Base-by-base conservation (phyloP, 2,113 vertebrate genomes). In the Sialia sialis region DNA sequence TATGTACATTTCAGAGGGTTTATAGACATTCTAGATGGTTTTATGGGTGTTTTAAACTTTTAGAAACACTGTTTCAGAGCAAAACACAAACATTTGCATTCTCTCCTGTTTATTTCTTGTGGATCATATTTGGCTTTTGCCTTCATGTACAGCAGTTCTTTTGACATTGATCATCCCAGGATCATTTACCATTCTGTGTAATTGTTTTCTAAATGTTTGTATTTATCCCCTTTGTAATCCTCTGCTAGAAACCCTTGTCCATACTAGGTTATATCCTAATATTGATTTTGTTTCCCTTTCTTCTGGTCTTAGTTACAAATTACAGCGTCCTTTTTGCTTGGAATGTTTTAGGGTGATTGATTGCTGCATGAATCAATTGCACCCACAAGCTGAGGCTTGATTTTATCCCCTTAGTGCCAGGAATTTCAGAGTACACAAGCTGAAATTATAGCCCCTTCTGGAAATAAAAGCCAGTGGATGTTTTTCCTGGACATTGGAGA, bases 201-300 rank as follows among this genome's bases (percentile, higher is more conserved):
- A 88, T 75, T 80, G 75, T 84, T 95, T 94, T 90, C 63, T 87
- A 51, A 82, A 52, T 80, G 38, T 79, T 77, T 83, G 32, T 34
- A 34, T 95, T 90, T 62, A 73, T 95, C 75, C 60, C 36, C 4
- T 70, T 94, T 2, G 21, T 96, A 96, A 95, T 92, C 75, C 56
- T 68, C 46, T 7, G 27, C 55, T 58, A 82, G 29, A 79, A 58
- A 72, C 22, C 54, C 66, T 64, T 92, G n/a, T 32, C 27, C 16
- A 84, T 93, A 80, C 73, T 94, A 95, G 36, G 59, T 92, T 93
- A 90, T 89, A 90, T 94, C 90, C 34, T 92, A 29, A 49, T 82
- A 97, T 94, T 78, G 60, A 97, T 94, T 97, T 92, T 77, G 68
- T 87, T 93, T 94, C 66, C 27, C 90, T 94, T 94, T 86, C 27